Conservation (phyloP, 1,140 invertebrate species). For the Idris sp. region DNA sequence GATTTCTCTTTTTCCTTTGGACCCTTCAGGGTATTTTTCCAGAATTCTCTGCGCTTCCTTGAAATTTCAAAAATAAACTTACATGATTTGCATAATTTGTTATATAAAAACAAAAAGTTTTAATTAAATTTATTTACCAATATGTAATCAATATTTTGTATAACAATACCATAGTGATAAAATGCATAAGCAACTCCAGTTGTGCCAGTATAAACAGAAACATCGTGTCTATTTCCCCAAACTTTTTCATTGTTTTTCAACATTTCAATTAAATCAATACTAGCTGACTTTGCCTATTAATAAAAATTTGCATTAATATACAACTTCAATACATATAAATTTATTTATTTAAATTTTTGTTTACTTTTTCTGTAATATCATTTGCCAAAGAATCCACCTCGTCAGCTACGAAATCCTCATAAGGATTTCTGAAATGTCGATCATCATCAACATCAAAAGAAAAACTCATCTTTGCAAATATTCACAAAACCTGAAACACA, state of each 20-base stretch:
- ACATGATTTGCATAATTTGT: no score
- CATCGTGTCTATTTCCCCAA: slow-evolving; percentile 70
- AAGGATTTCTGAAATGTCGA: slow-evolving; percentile 45
- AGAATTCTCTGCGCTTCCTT: slow-evolving; percentile 78
- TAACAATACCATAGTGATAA: slow-evolving; percentile 75
- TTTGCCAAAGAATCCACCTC: neutral
- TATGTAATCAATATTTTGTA: slow-evolving; percentile 61
- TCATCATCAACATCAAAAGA: slow-evolving; percentile 39
- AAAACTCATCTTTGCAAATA: slow-evolving; percentile 18
- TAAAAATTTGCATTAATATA: slow-evolving; percentile 3
- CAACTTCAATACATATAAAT: no score
- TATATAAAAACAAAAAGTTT: no score
- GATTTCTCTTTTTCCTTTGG: slow-evolving; percentile 77
- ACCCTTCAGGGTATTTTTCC: slow-evolving; percentile 71
- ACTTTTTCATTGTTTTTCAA: slow-evolving; percentile 64
- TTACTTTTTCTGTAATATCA: slow-evolving; percentile 10
- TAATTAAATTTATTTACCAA: no score
- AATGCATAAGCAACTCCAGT: slow-evolving; percentile 80
- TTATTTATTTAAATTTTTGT: no score
- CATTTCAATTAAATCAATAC: slow-evolving; percentile 57
- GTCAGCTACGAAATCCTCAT: slow-evolving; percentile 22
- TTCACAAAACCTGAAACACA: neutral
- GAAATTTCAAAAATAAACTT: no score
- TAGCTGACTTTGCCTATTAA: slow-evolving; percentile 10
- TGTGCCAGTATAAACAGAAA: slow-evolving; percentile 78